Percentiles rank a stretch among this genome's conserved stretches.
phyloP scores from a whole-genome alignment of 64 coral and sea anemone species.

The Dendrophyllia cribrosa region DNA sequence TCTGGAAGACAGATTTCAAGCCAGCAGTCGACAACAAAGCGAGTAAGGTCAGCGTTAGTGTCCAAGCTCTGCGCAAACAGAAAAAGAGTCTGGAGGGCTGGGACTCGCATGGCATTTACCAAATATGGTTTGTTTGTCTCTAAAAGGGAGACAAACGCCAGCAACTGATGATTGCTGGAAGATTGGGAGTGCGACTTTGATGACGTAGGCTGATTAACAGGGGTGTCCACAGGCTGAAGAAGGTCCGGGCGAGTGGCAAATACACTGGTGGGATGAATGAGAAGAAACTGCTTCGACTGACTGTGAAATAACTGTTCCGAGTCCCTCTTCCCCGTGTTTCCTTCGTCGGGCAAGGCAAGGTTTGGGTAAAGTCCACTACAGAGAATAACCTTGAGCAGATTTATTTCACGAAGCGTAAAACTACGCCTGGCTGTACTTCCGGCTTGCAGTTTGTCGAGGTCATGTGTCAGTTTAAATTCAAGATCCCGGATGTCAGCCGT shows the following conservation, averaged over 20 bases:
- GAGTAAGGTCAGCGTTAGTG: slow-evolving; percentile 89
- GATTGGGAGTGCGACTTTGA: slow-evolving; percentile 26
- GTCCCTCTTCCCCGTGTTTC: slow-evolving; percentile 86
- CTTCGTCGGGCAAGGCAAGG: slow-evolving; percentile 87
- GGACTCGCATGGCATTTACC: slow-evolving; percentile 96
- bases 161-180: slow-evolving; percentile 75
- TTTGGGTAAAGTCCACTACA: slow-evolving; percentile 98
- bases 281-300: slow-evolving; percentile 81
- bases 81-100: slow-evolving; percentile 93
- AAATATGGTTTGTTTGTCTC: slow-evolving; percentile 99
- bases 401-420: slow-evolving; percentile 96
- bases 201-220: background rate
- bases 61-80: slow-evolving; percentile 90
- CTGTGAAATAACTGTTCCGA: slow-evolving; percentile 97
- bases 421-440: slow-evolving; percentile 59
- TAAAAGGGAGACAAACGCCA: slow-evolving; percentile 93
- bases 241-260: slow-evolving; percentile 86
- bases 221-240: slow-evolving; percentile 59
- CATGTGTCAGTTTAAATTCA: slow-evolving; percentile 96
- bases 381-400: slow-evolving; percentile 93
- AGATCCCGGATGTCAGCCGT: slow-evolving; percentile 86
- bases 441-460: slow-evolving; percentile 90
- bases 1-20: slow-evolving; percentile 85
- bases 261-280: slow-evolving; percentile 89
- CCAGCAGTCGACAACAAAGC: slow-evolving; percentile 88